These are phyloP conservation scores for Hypotaenidia okinawae DNA, from an alignment of 2,797 vertebrate species.

Conservation along the genomic window DNA sequence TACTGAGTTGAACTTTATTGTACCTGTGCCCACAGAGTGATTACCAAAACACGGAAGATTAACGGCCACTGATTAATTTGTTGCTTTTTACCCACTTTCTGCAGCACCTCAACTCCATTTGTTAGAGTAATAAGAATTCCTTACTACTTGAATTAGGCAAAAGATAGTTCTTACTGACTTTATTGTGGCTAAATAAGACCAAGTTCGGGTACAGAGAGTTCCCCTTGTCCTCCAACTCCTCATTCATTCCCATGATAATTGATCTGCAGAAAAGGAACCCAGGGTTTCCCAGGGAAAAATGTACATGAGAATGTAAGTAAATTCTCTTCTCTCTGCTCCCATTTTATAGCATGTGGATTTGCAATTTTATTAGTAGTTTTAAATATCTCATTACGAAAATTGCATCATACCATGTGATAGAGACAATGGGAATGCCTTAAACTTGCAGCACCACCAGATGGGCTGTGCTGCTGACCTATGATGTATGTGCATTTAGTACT, in stretches of 20 bases:
- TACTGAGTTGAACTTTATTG: not conserved
- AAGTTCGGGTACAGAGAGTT: not conserved
- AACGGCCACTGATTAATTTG: not conserved
- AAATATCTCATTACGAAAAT: not conserved
- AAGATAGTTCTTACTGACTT: not conserved
- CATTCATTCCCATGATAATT: not conserved
- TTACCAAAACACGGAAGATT: not conserved
- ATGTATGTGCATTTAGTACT: not conserved
- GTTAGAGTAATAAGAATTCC: not conserved
- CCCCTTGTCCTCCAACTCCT: not conserved
- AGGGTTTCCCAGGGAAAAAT: not conserved
- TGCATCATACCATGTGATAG: fast-evolving
- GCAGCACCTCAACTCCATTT: not conserved
- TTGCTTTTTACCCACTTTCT: not conserved
- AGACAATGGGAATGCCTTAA: not conserved
- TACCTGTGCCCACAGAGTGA: not conserved
- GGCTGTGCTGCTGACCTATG: not conserved
- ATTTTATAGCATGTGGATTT: not conserved
- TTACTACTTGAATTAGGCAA: not conserved
- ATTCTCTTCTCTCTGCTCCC: not conserved
- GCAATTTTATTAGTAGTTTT: not conserved
- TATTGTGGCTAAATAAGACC: not conserved
- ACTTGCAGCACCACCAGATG: not conserved
- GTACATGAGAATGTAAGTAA: not conserved
- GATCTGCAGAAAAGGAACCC: not conserved